Evolutionary conservation across 2,113 vertebrate species (phyloP), one percentile per base, ranked within the genome.

Genomic region (Siniperca chuatsi): DNA sequence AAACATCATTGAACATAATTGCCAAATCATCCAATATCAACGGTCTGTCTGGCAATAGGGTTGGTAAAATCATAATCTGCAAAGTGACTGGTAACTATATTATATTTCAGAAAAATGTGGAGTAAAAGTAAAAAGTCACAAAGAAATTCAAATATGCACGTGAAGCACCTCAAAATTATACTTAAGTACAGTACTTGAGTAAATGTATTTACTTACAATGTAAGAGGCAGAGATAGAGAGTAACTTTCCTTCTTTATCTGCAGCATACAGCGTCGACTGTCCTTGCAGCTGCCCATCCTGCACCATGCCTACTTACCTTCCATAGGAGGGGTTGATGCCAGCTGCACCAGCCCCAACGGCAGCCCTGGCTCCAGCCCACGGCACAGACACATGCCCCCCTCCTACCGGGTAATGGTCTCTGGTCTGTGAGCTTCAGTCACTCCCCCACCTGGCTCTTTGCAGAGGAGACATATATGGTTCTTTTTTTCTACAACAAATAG

Each of bases 321-420:
- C 95, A 99, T 99, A 95, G 98, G 98, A 93, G 98, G 98, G 69
- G 98, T 99, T 7, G 98, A 99, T 5, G 98, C 98, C 88, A 99
- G 98, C 95, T 99, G 98, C 82, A 97, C 97, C 94, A 99, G 98
- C 78, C 98, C 98, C 0, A 98, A 97, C 0, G 97, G 97, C 70
- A 99, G 98, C 96, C 98, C 98, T 83, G 96, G 97, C 46, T 97
- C 97, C 95, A 99, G 98, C 46, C 98, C 98, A 62, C 97, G 97
- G 94, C 98, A 99, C 96, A 98, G 98, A 97, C 98, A 99, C 23
- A 97, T 99, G 96, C 98, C 98, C 0, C 97, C 98, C 46, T 98
- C 98, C 90, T 99, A 99, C 94, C 97, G 98, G 95, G 98, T 99
- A 70, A 99, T 99, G 98, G 98, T 99, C 92, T 99, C 98, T 18